Percentiles rank a stretch among this genome's conserved stretches.
These are phyloP conservation scores for Spea bombifrons DNA, from an alignment of 2,113 vertebrate genomes.

Conservation along the genomic window DNA sequence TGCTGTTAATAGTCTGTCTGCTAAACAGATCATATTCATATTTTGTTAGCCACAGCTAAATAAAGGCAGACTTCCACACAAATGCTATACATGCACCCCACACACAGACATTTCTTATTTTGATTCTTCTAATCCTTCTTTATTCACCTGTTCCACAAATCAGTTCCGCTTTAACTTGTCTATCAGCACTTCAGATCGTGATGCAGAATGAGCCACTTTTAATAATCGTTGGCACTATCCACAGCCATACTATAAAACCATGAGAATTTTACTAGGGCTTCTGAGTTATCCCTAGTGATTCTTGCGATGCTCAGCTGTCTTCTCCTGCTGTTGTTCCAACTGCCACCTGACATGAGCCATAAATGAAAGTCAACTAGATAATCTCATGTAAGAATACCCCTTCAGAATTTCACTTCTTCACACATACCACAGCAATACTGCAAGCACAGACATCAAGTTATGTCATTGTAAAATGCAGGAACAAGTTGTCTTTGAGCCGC, in stretches of 20 bases:
- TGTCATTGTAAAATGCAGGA: slow-evolving; percentile 10
- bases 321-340: slow-evolving; percentile 13
- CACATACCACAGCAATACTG: background rate
- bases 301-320: slow-evolving; percentile 45
- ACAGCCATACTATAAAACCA: slow-evolving; percentile 57
- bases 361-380: slow-evolving; percentile 29
- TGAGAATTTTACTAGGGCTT: slow-evolving; percentile 46
- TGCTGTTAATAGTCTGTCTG: too few species aligned
- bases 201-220: slow-evolving; percentile 63
- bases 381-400: slow-evolving; percentile 21
- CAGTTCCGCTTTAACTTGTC: slow-evolving; percentile 66
- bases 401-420: slow-evolving; percentile 6
- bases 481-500: slow-evolving; percentile 3
- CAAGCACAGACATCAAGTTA: background rate
- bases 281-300: slow-evolving; percentile 29
- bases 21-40: too few species aligned
- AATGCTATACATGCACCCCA: slow-evolving; percentile 30
- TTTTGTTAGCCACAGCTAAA: background rate
- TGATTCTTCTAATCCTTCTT: slow-evolving; percentile 59
- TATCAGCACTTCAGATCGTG: slow-evolving; percentile 65
- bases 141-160: slow-evolving; percentile 69
- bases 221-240: slow-evolving; percentile 62
- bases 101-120: slow-evolving; percentile 55
- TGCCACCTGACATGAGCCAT: slow-evolving; percentile 24
- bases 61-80: background rate